Evolutionary conservation across 1,140 invertebrate genomes (phyloP), one percentile per base, ranked within the genome.

Genomic region (Sitobion miscanthi): DNA sequence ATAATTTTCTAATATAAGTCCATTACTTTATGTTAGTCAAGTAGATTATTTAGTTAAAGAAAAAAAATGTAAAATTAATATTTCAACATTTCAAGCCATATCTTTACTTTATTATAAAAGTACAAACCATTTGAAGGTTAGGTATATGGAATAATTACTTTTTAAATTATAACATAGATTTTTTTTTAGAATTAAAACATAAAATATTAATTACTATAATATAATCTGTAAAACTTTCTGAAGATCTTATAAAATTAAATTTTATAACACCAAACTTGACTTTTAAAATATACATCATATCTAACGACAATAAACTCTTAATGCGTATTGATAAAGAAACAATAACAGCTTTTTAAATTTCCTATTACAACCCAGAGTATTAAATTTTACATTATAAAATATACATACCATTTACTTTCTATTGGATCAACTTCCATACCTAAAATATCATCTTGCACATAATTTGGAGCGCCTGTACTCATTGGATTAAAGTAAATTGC

Each of bases 371-470:
- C 4, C 62, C n/a, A 77, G 14, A 17, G n/a, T 35, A 77, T 77
- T 77, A 35, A 77, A n/a, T 35, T 69, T 23, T 77, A 77, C 14
- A 77, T 62, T n/a, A n/a, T 77, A 77, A 77, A 83, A 30, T 87
- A 49, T 35, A 57, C 52, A 89, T 89, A 89, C 87, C 87, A 42
- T 38, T 35, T 54, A 38, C 52, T 38, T 89, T 89, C 49, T 57
- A 0, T 38, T 42, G 87, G 87, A 89, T 89, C 49, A 57, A 89
- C 21, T 89, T 89, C 87, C 49, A 89, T 54, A 25, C 20, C 35
- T 54, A 57, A 2, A 38, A 89, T 89, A 25, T 38, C 35, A 89
- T 54, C 87, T 54, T 23, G n/a, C 38, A 87, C 20, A 49, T n/a
- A 87, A 49, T 49, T 49, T 85, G 9, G 23, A 85, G 86, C 20